Evolutionary conservation across 2,113 vertebrate genomes (phyloP), one percentile per base, ranked within the genome.

Genomic region (Mastomys coucha): DNA sequence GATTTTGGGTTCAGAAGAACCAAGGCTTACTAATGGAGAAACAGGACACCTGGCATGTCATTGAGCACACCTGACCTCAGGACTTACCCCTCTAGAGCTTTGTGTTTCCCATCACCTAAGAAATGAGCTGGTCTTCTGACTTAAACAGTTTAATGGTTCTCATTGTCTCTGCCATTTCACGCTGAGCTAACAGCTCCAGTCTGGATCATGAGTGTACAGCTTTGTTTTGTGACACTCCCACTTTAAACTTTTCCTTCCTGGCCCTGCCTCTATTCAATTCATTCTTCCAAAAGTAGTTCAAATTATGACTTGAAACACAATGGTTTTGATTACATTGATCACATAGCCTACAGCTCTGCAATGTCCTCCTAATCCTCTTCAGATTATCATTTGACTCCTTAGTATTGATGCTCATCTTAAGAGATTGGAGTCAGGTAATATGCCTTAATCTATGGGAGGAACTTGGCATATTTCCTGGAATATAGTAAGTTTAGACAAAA

Each of bases 151-250:
- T 26, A 42, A 5, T 36, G 0, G 7, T 56, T 89, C 72, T 85
- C 6, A 4, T 10, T 28, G 0, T 86, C 13, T 8, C 70, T 8
- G 0, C 33, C 63, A 70, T 4, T 36, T 4, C 1, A 19, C 14
- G 17, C 12, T 56, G 39, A 39, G 16, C 26, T 8, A 5, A 45
- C 0, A 2, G 0, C 10, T 88, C 13, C 45, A 10, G 1, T 51
- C 58, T 56, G n/a, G 45, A 5, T 72, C 53, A 2, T 31, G 20
- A 45, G 49, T 11, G 11, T 0, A 31, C 3, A 14, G 22, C 26
- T 56, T n/a, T 63, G 56, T 45, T 60, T 58, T 5, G 0, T 67
- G 19, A 22, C 0, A 1, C 0, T 13, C 51, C 9, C 19, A 11
- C 19, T 67, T 36, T 31, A 28, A 6, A 28, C 58, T 22, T 31